Evolutionary conservation across 2,113 vertebrate genomes (phyloP), one percentile per base, ranked within the genome.

Genomic region (Pseudolaguvia tuberculata): DNA sequence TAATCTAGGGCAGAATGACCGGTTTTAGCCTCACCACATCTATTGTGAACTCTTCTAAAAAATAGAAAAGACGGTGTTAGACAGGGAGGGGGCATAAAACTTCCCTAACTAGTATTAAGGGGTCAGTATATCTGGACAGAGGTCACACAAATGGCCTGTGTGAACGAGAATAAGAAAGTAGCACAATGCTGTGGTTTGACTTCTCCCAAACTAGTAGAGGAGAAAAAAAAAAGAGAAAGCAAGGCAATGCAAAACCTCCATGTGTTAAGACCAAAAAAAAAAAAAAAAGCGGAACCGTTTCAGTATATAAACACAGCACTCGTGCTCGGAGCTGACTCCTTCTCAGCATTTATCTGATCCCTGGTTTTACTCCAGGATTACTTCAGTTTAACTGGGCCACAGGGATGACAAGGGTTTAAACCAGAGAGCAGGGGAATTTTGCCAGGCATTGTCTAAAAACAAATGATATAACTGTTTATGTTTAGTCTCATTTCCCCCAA

Each of bases 101-200:
- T 79, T 74, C 61, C 75, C 51, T 4, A 62, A 53, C 56, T n/a
- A 27, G 68, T 62, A 73, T 12, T 39, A 14, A 55, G 58, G 66
- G 71, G 73, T 70, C 73, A 72, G 61, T 47, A 65, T 58, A 66
- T 71, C 52, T 25, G 52, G 53, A 20, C 65, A 82, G 69, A 82
- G 82, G 79, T 80, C 78, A 81, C 1, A 50, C 62, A 76, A 81
- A 61, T 78, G 76, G 69, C 51, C 25, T 68, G 73, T 75, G 59
- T 45, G 42, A 45, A 75, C 25, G 65, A 48, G 51, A 17, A n/a
- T n/a, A 72, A 56, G 52, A 67, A 71, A 79, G 57, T 47, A 42
- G 21, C 39, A 79, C 67, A 79, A 76, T 56, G 50, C 59, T n/a
- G 39, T 42, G 65, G 25, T 0, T 51, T 29, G 57, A 6, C 42